phyloP scores from a whole-genome alignment of 2,888 invertebrate genomes.

The Lacanobia oleracea region DNA sequence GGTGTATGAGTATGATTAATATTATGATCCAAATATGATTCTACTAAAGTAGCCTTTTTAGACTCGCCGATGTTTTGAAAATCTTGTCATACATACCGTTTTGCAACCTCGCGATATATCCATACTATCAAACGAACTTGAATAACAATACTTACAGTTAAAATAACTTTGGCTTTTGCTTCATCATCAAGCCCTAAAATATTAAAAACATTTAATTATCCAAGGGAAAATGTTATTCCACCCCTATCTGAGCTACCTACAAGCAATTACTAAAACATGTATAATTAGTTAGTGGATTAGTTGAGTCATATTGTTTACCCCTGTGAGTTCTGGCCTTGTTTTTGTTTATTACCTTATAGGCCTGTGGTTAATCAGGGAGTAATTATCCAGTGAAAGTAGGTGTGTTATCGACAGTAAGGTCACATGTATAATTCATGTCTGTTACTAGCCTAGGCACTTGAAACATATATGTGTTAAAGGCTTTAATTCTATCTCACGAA shows the following conservation, averaged over 20 bases:
- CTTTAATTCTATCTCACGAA: neutral
- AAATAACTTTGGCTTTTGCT: neutral
- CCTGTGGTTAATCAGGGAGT: constrained; percentile 26
- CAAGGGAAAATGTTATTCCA: neutral
- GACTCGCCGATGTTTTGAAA: no score
- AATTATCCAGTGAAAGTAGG: constrained; percentile 34
- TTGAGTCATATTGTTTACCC: constrained; percentile 53
- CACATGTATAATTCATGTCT: neutral
- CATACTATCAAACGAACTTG: neutral
- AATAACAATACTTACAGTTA: neutral
- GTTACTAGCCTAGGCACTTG: constrained; percentile 4
- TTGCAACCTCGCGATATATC: neutral
- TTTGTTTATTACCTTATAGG: constrained; percentile 41
- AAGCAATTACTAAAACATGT: constrained; percentile 30
- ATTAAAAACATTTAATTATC: constrained; percentile 7
- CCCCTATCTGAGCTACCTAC: constrained; percentile 1
- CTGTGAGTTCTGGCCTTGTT: constrained; percentile 40
- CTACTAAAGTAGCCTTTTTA: no score
- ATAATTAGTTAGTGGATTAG: constrained; percentile 35
- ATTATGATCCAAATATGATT: no score
- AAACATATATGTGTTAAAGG: neutral
- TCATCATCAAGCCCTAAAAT: neutral
- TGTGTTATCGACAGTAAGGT: constrained; percentile 27
- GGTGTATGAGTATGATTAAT: no score
- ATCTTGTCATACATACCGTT: neutral